These are phyloP conservation scores for Zelostemma sp. DNA, from an alignment of 1,140 invertebrate species.

Conservation along the genomic window DNA sequence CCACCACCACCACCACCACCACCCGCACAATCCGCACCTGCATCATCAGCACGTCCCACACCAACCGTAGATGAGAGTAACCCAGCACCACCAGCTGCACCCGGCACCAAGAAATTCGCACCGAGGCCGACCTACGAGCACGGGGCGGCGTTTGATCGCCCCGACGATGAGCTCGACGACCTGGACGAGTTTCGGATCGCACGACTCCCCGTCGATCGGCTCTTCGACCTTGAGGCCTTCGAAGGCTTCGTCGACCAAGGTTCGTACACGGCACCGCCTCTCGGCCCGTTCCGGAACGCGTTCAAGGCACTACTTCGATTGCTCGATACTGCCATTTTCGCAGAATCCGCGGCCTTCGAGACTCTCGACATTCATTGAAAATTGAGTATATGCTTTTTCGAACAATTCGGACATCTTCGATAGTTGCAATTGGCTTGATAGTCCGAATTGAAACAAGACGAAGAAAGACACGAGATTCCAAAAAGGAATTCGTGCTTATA, in stretches of 20 bases:
- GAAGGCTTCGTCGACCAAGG: slow-evolving; percentile 68
- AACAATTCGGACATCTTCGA: too few species aligned
- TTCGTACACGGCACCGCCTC: slow-evolving; percentile 56
- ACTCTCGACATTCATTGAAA: too few species aligned
- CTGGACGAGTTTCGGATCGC: slow-evolving; percentile 57
- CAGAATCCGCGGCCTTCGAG: too few species aligned
- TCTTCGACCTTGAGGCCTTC: slow-evolving; percentile 65
- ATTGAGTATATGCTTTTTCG: too few species aligned
- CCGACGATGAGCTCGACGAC: slow-evolving; percentile 64
- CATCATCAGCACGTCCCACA: slow-evolving; percentile 56
- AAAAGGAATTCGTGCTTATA: too few species aligned
- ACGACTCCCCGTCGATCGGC: slow-evolving; percentile 63
- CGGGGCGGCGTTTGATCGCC: slow-evolving; percentile 64
- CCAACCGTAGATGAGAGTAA: slow-evolving; percentile 60
- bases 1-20: slow-evolving; percentile 54
- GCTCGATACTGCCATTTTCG: too few species aligned
- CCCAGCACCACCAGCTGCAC: slow-evolving; percentile 56
- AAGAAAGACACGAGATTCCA: too few species aligned
- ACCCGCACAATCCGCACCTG: slow-evolving; percentile 52
- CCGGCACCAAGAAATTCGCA: slow-evolving; percentile 63
- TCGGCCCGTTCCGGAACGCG: neutral
- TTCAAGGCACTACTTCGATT: too few species aligned
- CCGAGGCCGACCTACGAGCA: slow-evolving; percentile 68
- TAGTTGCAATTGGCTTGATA: too few species aligned
- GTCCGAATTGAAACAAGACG: too few species aligned